phyloP scores from a whole-genome alignment of 2,113 vertebrate species.

The Odocoileus hemionus region DNA sequence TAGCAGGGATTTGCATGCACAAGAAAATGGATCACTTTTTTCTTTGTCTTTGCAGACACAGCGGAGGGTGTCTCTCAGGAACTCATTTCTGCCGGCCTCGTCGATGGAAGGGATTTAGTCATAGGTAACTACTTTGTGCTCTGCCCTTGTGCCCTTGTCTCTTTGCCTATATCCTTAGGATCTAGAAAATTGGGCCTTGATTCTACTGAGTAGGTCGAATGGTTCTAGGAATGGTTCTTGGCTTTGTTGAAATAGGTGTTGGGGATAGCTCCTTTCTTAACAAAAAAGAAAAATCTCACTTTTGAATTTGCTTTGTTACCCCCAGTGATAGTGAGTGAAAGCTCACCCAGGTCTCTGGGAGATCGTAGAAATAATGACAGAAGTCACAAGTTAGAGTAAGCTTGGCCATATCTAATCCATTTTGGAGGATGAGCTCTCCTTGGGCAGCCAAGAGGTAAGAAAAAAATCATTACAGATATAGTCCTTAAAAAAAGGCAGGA shows the following conservation, averaged over 20 bases:
- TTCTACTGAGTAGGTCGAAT: neutral
- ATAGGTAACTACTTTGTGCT: slow-evolving; percentile 86
- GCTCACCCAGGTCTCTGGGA: neutral
- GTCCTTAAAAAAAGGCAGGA: neutral
- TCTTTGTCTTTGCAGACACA: slow-evolving; percentile 87
- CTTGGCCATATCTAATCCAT: neutral
- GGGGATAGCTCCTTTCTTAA: neutral
- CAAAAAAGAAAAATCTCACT: neutral
- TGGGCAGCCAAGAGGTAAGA: neutral
- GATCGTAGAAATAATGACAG: neutral
- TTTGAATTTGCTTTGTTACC: slow-evolving; percentile 1
- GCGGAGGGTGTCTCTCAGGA: slow-evolving; percentile 98
- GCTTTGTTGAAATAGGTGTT: neutral
- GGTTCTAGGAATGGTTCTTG: neutral
- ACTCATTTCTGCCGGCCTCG: slow-evolving; percentile 96
- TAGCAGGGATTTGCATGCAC: neutral
- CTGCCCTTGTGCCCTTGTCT: neutral
- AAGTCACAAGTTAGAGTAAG: neutral
- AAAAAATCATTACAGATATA: neutral
- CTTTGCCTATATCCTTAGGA: neutral
- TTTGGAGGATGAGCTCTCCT: neutral
- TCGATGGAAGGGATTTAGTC: slow-evolving; percentile 96
- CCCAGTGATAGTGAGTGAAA: neutral
- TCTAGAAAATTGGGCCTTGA: neutral
- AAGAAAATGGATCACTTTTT: neutral